Conservation (phyloP, 2,888 invertebrate genomes). For the Dyspetes luteomarginatus region DNA sequence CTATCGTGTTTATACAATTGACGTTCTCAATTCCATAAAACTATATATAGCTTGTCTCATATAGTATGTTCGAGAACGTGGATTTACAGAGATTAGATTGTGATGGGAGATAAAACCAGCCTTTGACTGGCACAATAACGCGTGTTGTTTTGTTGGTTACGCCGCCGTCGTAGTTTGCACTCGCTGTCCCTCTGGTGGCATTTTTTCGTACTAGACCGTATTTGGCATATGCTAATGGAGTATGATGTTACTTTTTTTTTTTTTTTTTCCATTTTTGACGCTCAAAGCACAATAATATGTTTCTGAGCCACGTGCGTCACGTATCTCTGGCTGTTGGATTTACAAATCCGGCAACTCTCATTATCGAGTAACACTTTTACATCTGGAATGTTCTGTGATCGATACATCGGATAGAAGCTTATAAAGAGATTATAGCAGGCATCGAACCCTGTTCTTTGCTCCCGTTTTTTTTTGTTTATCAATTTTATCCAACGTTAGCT, state of each 20-base stretch:
- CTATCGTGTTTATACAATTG: neutral
- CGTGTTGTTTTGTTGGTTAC: conserved; percentile 20
- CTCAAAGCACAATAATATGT: conserved; percentile 2
- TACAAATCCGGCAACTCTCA: neutral
- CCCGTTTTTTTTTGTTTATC: too few relatives aligned
- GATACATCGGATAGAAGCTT: neutral
- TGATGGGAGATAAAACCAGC: conserved; percentile 27
- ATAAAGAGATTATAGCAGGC: neutral
- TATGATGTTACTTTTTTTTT: neutral
- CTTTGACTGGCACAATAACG: conserved; percentile 4
- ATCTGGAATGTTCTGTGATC: conserved; percentile 1
- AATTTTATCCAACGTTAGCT: neutral
- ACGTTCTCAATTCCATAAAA: neutral
- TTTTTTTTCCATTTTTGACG: neutral
- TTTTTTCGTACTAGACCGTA: neutral
- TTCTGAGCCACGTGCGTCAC: conserved; percentile 29
- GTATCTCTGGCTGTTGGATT: neutral
- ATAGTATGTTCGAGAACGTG: conserved; percentile 32
- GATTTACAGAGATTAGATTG: conserved; percentile 45
- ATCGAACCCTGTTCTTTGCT: neutral
- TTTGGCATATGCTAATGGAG: neutral
- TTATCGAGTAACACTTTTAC: neutral
- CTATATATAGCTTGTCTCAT: too few relatives aligned
- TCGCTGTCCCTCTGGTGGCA: neutral
- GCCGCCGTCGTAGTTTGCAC: neutral